Conservation (phyloP, 2,113 vertebrate species). For the Smithornis capensis region DNA sequence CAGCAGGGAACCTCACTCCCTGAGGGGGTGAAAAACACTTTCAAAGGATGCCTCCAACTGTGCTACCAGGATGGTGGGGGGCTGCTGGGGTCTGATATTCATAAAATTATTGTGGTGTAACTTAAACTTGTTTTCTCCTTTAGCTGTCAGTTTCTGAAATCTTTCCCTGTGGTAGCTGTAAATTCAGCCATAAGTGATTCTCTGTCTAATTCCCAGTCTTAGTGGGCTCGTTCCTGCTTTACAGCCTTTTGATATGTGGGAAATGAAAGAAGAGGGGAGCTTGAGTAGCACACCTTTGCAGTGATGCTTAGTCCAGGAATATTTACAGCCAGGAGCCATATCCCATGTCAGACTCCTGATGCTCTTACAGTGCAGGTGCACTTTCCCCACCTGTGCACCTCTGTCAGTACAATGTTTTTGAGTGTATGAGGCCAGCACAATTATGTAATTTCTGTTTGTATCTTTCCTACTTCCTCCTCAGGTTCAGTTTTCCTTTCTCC, state of each 20-base stretch:
- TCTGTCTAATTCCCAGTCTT: background rate
- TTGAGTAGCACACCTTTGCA: background rate
- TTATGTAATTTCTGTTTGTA: background rate
- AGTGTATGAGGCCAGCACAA: background rate
- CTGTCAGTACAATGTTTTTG: background rate
- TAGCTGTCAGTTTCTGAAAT: background rate
- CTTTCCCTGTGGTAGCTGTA: background rate
- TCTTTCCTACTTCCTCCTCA: background rate
- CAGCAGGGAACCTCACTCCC: background rate
- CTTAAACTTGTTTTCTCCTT: background rate
- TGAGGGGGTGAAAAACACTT: background rate
- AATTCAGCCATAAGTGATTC: background rate
- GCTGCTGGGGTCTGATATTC: background rate
- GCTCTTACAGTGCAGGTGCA: background rate
- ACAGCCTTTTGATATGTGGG: background rate
- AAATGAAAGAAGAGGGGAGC: background rate
- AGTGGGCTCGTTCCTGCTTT: background rate
- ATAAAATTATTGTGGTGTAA: background rate
- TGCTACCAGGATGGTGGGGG: background rate
- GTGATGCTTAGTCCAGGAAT: background rate
- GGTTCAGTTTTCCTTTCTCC: background rate
- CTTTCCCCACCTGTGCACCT: background rate
- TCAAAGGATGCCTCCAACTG: background rate
- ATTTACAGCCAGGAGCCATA: background rate
- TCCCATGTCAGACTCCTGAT: accelerated